phyloP scores from a whole-genome alignment of 2,113 vertebrate genomes.

The Solea senegalensis region DNA sequence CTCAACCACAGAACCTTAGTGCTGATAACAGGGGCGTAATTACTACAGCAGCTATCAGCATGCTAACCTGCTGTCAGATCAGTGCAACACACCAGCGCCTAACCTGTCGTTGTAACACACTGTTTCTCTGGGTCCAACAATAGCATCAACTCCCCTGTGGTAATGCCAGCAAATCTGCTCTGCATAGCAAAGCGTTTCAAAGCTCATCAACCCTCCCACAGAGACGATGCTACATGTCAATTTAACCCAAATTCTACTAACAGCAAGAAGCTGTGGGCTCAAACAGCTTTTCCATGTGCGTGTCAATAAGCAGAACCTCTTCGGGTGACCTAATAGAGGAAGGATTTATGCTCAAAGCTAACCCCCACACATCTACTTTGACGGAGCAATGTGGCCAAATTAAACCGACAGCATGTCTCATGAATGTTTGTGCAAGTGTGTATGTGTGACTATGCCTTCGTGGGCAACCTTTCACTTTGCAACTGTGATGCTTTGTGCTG shows the following conservation, averaged over 20 bases:
- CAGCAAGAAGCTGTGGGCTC: constrained; percentile 44
- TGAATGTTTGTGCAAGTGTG: constrained; percentile 12
- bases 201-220: constrained; percentile 63
- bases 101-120: constrained; percentile 46
- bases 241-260: constrained; percentile 63
- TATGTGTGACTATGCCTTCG: constrained; percentile 36
- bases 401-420: constrained; percentile 32
- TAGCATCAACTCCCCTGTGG: constrained; percentile 64
- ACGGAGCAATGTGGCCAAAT: constrained; percentile 45
- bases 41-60: constrained; percentile 43
- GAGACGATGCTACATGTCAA: constrained; percentile 51
- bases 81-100: constrained; percentile 33
- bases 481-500: constrained; percentile 51
- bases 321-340: background rate
- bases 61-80: constrained; percentile 54
- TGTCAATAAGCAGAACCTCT: background rate
- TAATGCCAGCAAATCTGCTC: constrained; percentile 46
- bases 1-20: background rate
- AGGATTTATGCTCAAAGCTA: constrained; percentile 30
- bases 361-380: constrained; percentile 39
- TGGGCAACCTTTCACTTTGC: constrained; percentile 50
- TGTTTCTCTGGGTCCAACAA: constrained; percentile 61
- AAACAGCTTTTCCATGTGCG: constrained; percentile 25
- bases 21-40: constrained; percentile 33
- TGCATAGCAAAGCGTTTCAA: constrained; percentile 51